phyloP scores from a whole-genome alignment of 2,888 invertebrate genomes.

The Macrosoma leucophasiata region DNA sequence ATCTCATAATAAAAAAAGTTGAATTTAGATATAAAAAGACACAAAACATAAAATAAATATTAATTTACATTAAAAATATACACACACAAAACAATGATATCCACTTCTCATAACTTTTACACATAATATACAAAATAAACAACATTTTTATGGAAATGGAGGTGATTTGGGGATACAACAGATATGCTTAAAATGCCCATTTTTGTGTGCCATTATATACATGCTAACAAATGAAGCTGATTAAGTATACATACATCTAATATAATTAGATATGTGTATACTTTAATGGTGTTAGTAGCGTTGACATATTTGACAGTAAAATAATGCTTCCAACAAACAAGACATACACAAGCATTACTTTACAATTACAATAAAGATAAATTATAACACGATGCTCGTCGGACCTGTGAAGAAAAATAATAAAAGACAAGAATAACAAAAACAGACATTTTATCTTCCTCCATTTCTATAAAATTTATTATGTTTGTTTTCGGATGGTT shows the following conservation, averaged over 20 bases:
- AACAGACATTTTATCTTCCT: conserved; percentile 63
- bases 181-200: conserved; percentile 65
- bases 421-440: conserved; percentile 26
- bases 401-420: conserved; percentile 17
- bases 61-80: too few relatives aligned
- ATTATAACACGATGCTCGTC: conserved; percentile 24
- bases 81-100: too few relatives aligned
- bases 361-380: conserved; percentile 23
- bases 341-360: conserved; percentile 18
- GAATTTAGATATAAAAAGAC: conserved; percentile 3
- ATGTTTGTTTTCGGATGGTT: conserved; percentile 3
- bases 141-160: conserved; percentile 63
- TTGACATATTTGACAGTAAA: conserved; percentile 35
- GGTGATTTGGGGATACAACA: conserved; percentile 40
- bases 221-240: conserved; percentile 32
- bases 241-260: conserved; percentile 44
- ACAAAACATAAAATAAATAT: too few relatives aligned
- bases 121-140: conserved; percentile 4
- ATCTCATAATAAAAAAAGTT: conserved; percentile 1
- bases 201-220: conserved; percentile 43
- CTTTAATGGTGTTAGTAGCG: conserved; percentile 50
- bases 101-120: too few relatives aligned
- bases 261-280: conserved; percentile 43
- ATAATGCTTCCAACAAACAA: conserved; percentile 28
- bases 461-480: conserved; percentile 61